These are phyloP conservation scores for Falco concolor DNA, from an alignment of 2,797 vertebrate species.

Conservation along the genomic window DNA sequence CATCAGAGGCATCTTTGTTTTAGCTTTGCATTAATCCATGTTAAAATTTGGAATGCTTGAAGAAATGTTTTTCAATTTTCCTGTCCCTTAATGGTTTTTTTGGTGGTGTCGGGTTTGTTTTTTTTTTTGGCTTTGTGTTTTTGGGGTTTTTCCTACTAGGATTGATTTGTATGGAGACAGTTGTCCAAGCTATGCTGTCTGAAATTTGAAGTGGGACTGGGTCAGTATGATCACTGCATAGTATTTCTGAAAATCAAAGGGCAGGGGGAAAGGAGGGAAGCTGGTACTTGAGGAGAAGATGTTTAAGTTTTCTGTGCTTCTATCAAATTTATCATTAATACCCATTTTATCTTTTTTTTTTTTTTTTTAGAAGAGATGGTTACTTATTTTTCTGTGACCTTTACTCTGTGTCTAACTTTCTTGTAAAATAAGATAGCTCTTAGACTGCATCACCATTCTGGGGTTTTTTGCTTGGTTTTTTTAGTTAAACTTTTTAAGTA, in stretches of 20 bases:
- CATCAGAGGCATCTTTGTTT: background rate
- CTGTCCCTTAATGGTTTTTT: background rate
- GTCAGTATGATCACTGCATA: background rate
- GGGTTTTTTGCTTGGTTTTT: rapidly evolving
- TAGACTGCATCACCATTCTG: rapidly evolving
- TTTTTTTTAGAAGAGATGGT: background rate
- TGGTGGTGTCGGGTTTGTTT: too few relatives aligned
- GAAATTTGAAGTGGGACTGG: background rate
- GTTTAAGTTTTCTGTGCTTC: background rate
- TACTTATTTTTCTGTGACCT: background rate
- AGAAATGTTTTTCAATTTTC: background rate
- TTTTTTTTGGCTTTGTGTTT: background rate
- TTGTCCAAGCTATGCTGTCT: background rate
- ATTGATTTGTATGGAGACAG: background rate
- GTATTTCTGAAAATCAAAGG: background rate
- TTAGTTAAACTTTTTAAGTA: background rate
- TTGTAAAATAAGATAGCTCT: background rate
- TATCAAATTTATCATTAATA: background rate
- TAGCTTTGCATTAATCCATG: background rate
- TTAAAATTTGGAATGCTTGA: background rate
- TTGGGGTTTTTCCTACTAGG: rapidly evolving
- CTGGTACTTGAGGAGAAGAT: background rate
- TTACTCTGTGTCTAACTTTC: background rate
- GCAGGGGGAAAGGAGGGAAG: background rate
- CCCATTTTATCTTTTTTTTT: background rate